Percentiles rank a stretch among this genome's conserved stretches.
Evolutionary conservation across 2,888 invertebrate genomes (phyloP).

Genomic region (Hofmannophila pseudospretella): DNA sequence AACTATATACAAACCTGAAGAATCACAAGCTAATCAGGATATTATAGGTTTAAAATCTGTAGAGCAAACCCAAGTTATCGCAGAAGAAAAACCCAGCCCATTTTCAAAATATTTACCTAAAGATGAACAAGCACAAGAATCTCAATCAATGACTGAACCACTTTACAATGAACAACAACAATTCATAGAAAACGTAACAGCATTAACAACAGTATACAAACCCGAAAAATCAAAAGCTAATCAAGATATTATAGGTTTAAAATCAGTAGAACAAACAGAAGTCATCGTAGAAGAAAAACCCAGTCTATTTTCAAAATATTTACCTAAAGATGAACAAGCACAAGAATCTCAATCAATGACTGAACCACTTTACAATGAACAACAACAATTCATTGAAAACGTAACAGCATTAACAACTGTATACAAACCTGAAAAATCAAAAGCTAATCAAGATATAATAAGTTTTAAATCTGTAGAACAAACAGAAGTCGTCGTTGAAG

Average conservation of each 20-base stretch:
- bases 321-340: constrained; percentile 29
- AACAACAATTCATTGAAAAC: constrained; percentile 33
- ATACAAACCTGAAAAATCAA: constrained; percentile 27
- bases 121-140: constrained; percentile 35
- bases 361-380: constrained; percentile 36
- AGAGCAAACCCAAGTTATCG: constrained; percentile 26
- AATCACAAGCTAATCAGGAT: constrained; percentile 16
- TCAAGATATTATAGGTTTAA: constrained; percentile 34
- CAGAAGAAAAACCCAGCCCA: constrained; percentile 24
- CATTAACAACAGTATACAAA: constrained; percentile 23
- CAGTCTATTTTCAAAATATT: constrained; percentile 17
- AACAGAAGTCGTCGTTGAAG: constrained; percentile 30
- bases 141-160: constrained; percentile 34
- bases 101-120: constrained; percentile 24
- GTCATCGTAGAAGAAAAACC: constrained; percentile 21
- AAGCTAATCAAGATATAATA: constrained; percentile 15
- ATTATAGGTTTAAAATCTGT: constrained; percentile 16
- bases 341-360: constrained; percentile 29
- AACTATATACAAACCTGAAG: constrained; percentile 12
- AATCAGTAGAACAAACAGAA: constrained; percentile 43
- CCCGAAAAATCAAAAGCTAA: constrained; percentile 25
- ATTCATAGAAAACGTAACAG: constrained; percentile 37
- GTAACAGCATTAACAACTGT: constrained; percentile 41
- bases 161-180: constrained; percentile 37
- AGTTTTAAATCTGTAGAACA: constrained; percentile 22